Base-by-base conservation (phyloP, 2,113 vertebrate species). In the Menura novaehollandiae region DNA sequence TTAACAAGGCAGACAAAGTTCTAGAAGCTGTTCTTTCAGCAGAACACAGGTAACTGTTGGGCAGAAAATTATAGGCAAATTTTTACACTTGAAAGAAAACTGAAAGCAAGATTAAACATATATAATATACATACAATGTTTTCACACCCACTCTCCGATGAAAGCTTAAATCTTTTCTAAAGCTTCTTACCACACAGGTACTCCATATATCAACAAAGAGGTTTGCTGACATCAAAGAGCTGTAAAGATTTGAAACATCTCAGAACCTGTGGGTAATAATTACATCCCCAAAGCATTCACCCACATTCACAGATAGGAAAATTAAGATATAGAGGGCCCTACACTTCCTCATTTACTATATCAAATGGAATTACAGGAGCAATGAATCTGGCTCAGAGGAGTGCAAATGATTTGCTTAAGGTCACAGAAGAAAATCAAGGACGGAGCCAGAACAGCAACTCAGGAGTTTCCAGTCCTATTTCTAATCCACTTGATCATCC, bases 51-150 rank as follows among this genome's bases (percentile, higher is more conserved):
- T 43, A 76, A 56, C 11, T 62, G 51, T 19, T 89, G 72, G 75
- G 46, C 53, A 91, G 76, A 82, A 89, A 79, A 59, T 2, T 26
- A 88, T 30, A 91, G 63, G 68, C 71, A 95, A 93, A 84, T 92
- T 86, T 55, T 88, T 63, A 80, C 80, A 89, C 73, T 94, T 95
- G 76, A 93, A 94, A 93, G 93, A 51, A 92, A 89, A 68, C 30
- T 52, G 75, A 80, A 94, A 92, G 67, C 95, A 94, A 95, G 89
- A 92, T 96, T 94, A 79, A 94, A 96, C 75, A 47, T 64, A 93
- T 27, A 44, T 56, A 88, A 73, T 69, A 80, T n/a, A 66, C 18
- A 55, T 15, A 46, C 47, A 89, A 0, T 39, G 10, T 37, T 92
- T 89, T 85, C 51, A 81, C 91, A 91, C 74, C 91, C 82, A 93